Evolutionary conservation across 2,797 vertebrate species (phyloP).

Genomic region (Eurystomus glaucurus): DNA sequence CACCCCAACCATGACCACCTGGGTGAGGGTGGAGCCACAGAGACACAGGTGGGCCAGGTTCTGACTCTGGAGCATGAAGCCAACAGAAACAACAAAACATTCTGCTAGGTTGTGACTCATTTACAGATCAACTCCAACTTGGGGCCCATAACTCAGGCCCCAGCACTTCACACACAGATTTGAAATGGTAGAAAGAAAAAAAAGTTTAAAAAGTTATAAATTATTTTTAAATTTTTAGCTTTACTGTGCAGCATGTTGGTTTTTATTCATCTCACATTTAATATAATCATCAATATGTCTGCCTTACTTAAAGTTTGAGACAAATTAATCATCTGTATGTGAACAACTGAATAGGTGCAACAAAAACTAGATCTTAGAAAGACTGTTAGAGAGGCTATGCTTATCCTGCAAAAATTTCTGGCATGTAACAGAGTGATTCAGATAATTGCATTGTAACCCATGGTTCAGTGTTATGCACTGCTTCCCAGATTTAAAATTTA

Average conservation of each 20-base stretch:
- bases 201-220: too few species aligned
- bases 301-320: not conserved
- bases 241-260: not conserved
- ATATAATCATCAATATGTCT: not conserved
- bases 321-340: not conserved
- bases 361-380: not conserved
- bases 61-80: too few species aligned
- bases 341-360: not conserved
- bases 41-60: too few species aligned
- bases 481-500: not conserved
- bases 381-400: not conserved
- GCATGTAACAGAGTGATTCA: not conserved
- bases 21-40: too few species aligned
- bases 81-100: too few species aligned
- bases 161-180: constrained; percentile 61
- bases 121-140: too few species aligned
- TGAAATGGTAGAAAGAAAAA: constrained; percentile 62
- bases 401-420: not conserved
- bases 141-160: too few species aligned
- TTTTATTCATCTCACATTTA: constrained; percentile 16
- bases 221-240: not conserved
- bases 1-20: too few species aligned
- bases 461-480: not conserved
- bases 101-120: too few species aligned
- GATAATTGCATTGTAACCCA: not conserved